Base-by-base conservation (phyloP, 2,888 invertebrate species). In the Cataglyphis rosenhaueri region DNA sequence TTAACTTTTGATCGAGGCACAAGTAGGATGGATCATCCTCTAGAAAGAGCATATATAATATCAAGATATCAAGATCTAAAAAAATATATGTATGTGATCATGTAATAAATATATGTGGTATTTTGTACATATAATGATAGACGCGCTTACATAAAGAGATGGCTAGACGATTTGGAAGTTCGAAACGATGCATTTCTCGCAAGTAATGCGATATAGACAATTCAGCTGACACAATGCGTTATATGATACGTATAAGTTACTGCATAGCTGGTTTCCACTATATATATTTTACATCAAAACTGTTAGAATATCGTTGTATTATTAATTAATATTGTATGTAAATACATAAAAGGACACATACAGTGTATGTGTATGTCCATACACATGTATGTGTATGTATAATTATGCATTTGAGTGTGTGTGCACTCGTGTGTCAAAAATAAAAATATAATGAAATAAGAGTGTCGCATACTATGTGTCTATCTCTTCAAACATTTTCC, bases 291-390 rank as follows among this genome's bases (percentile, higher is more conserved):
- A 68, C 64, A 70, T 82, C 75, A 66, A 64, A 79, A 86, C 35
- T 75, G 75, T 84, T 84, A 70, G 66, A 82, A 64, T 79, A 59
- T 82, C 61, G 70, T 68, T 86, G 48, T 85, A 81, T 76, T 71
- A 84, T 52, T 74, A 79, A 84, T 52, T 74, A 79, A 85, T 83
- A 85, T 48, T 68, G 38, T 70, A 75, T 82, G 86, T 85, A 86
- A 88, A 84, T 89, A 76, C 9, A 35, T 48, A 86, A 73, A 62
- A 68, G 73, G 61, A 85, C 52, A 68, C 12, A 61, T 70, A 55
- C 55, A 83, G 44, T 29, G 62, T 35, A 25, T 76, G 74, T 86
- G 66, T 68, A 57, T 81, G 38, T 57, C 4, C 10, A 57, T 21
- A 29, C 12, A 25, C 12, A 44, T 29, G 48, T 38, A 21, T 73